Conservation (phyloP, 2,888 invertebrate species). For the Amblyjoppa proteus region DNA sequence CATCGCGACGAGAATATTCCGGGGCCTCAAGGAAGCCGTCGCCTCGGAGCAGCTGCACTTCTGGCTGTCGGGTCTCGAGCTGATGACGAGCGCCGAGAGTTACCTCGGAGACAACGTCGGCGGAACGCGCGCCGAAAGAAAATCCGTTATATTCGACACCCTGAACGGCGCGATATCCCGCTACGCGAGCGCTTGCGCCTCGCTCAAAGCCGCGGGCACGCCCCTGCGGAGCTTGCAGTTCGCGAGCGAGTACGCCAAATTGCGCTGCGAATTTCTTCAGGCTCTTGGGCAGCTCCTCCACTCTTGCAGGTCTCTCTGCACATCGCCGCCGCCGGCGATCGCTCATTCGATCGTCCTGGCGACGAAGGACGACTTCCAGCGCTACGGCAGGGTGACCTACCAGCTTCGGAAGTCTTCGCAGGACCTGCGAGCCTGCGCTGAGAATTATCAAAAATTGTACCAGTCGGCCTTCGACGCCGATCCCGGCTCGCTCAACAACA, state of each 20-base stretch:
- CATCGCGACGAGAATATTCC: slow-evolving; percentile 89
- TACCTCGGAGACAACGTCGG: slow-evolving; percentile 85
- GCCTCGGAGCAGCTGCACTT: slow-evolving; percentile 96
- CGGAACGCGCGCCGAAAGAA: slow-evolving; percentile 72
- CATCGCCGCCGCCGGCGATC: slow-evolving; percentile 97
- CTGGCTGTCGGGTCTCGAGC: slow-evolving; percentile 93
- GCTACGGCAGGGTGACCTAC: slow-evolving; percentile 92
- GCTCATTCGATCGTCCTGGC: slow-evolving; percentile 93
- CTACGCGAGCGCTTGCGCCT: slow-evolving; percentile 83
- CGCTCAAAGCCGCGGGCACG: slow-evolving; percentile 89
- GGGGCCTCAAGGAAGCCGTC: slow-evolving; percentile 89
- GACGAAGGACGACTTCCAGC: slow-evolving; percentile 91
- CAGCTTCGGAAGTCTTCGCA: slow-evolving; percentile 91
- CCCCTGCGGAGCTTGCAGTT: slow-evolving; percentile 89
- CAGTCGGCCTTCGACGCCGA: slow-evolving; percentile 95
- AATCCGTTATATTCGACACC: slow-evolving; percentile 79
- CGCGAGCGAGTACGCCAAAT: slow-evolving; percentile 91
- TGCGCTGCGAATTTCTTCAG: slow-evolving; percentile 92
- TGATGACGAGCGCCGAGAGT: slow-evolving; percentile 91
- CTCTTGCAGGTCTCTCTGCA: slow-evolving; percentile 92
- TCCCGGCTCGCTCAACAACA: slow-evolving; percentile 90
- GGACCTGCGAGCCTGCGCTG: slow-evolving; percentile 90
- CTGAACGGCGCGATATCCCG: slow-evolving; percentile 81
- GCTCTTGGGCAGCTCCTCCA: slow-evolving; percentile 88
- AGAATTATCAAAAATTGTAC: slow-evolving; percentile 91